Evolutionary conservation across 2,888 invertebrate genomes (phyloP).

Genomic region (Pammene fasciana): DNA sequence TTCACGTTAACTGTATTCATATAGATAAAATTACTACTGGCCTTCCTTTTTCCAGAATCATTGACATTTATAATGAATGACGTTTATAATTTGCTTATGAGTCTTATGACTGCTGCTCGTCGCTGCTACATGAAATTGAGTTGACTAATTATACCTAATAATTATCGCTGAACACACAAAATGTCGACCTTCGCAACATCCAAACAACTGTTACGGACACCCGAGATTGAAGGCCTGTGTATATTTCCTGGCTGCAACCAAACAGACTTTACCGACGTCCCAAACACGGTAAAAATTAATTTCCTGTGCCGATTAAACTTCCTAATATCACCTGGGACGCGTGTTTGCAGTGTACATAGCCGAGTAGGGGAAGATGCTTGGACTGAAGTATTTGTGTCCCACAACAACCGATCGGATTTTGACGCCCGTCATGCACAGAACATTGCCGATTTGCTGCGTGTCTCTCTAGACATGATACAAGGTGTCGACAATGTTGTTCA

Average conservation of each 20-base stretch:
- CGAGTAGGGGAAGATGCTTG: slow-evolving; percentile 13
- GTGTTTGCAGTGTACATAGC: slow-evolving; percentile 13
- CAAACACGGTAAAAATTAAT: slow-evolving; percentile 5
- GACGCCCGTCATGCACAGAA: no score
- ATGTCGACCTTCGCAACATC: slow-evolving; percentile 13
- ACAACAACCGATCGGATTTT: no score
- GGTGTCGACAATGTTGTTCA: no score
- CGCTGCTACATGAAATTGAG: background rate
- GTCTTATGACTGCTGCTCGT: slow-evolving; percentile 11
- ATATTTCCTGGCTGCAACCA: slow-evolving; percentile 14
- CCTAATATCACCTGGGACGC: slow-evolving; percentile 13
- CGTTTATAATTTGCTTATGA: slow-evolving; percentile 5
- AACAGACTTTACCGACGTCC: slow-evolving; percentile 1
- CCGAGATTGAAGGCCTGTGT: slow-evolving; percentile 10
- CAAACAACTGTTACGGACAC: slow-evolving; percentile 10
- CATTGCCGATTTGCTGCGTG: no score
- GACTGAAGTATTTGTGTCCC: slow-evolving; percentile 11
- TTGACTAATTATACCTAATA: slow-evolving; percentile 1
- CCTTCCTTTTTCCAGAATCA: slow-evolving; percentile 10
- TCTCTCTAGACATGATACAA: no score
- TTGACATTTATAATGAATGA: slow-evolving; percentile 13
- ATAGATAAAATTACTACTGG: slow-evolving; percentile 7
- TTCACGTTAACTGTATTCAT: slow-evolving; percentile 4
- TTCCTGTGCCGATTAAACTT: slow-evolving; percentile 10
- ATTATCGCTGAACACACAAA: slow-evolving; percentile 10